Evolutionary conservation across 2,888 invertebrate species (phyloP).

Genomic region (Parelbella ahira): DNA sequence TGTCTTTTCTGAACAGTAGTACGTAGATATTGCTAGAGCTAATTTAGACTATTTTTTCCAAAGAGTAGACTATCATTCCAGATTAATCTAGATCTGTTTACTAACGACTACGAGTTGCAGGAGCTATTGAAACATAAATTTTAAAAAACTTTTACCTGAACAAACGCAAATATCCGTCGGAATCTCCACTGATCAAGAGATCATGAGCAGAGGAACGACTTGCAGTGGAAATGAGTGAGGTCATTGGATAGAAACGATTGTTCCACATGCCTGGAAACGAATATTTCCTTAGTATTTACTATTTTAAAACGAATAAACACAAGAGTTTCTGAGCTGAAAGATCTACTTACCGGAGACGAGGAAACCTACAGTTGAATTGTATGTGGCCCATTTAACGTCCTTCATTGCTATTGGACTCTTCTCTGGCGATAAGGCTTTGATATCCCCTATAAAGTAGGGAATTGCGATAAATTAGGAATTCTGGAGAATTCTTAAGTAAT

Average conservation of each 20-base stretch:
- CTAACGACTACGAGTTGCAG: too few relatives aligned
- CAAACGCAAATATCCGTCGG: constrained; percentile 92
- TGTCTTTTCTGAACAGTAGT: too few relatives aligned
- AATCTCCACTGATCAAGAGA: constrained; percentile 90
- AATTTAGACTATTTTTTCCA: too few relatives aligned
- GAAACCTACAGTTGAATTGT: constrained; percentile 93
- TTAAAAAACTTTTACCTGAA: constrained; percentile 90
- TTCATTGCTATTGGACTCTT: constrained; percentile 95
- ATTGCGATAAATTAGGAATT: too few relatives aligned
- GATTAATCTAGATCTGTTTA: too few relatives aligned
- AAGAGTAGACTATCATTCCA: too few relatives aligned
- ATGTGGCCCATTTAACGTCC: constrained; percentile 93
- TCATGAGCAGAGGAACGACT: constrained; percentile 92
- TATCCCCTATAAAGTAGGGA: constrained; percentile 89
- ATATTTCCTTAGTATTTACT: too few relatives aligned
- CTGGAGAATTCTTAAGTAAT: not conserved
- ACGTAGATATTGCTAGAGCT: too few relatives aligned
- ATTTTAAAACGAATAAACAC: too few relatives aligned
- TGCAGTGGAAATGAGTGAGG: constrained; percentile 89
- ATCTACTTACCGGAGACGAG: constrained; percentile 85
- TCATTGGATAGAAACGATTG: constrained; percentile 92
- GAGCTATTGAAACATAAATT: too few relatives aligned
- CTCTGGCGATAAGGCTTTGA: constrained; percentile 92
- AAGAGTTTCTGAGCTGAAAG: constrained; percentile 31
- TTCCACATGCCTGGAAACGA: constrained; percentile 93